Conservation (phyloP, 2,113 vertebrate genomes). For the Myrmophylax atrothorax region DNA sequence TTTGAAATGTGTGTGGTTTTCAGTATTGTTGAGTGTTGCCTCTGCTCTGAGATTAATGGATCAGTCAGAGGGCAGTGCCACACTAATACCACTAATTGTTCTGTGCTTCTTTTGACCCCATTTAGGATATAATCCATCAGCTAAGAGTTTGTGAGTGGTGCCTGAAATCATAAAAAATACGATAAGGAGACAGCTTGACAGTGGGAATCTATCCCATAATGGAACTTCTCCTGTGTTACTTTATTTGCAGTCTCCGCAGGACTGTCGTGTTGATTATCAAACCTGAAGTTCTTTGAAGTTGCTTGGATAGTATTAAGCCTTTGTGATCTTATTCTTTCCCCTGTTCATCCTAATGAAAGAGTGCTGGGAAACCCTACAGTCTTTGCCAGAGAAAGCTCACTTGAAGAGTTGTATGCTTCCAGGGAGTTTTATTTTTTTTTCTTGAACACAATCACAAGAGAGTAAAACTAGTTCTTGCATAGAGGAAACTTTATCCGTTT, state of each 20-base stretch:
- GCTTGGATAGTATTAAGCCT: background rate
- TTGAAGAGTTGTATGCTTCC: background rate
- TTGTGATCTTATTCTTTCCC: background rate
- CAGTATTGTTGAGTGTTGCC: background rate
- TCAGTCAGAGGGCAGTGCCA: background rate
- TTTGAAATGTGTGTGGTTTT: background rate
- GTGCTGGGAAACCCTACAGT: background rate
- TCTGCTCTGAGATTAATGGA: background rate
- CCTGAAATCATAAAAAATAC: background rate
- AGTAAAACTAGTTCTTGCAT: background rate
- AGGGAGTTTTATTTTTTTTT: background rate
- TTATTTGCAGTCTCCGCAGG: background rate
- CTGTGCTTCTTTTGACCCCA: background rate
- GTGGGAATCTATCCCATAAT: background rate
- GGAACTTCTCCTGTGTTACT: background rate
- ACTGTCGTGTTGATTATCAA: background rate
- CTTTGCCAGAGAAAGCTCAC: background rate
- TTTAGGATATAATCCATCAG: slow-evolving; percentile 11
- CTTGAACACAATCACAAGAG: background rate
- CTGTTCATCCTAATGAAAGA: background rate
- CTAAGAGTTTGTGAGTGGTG: background rate
- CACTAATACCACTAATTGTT: slow-evolving; percentile 26
- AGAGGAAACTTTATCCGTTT: background rate
- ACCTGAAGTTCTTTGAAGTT: background rate
- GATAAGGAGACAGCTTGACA: background rate